Evolutionary conservation across 2,797 vertebrate species (phyloP).

Genomic region (Artibeus lituratus): DNA sequence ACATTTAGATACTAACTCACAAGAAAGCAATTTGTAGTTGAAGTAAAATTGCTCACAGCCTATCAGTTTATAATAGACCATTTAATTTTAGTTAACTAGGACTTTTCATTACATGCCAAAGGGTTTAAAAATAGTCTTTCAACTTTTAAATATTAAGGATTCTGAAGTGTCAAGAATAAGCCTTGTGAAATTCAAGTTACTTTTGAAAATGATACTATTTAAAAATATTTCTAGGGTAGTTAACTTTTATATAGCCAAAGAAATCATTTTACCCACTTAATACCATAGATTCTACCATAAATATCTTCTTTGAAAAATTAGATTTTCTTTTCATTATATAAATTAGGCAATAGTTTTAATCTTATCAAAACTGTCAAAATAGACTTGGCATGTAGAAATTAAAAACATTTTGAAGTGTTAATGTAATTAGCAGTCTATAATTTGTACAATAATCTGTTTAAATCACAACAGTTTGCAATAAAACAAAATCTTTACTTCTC

Average conservation of each 20-base stretch:
- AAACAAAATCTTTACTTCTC: not conserved
- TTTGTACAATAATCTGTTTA: not conserved
- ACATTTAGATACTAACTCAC: conserved; percentile 26
- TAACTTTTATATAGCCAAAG: not conserved
- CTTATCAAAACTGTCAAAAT: not conserved
- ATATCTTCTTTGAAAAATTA: not conserved
- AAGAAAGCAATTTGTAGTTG: conserved; percentile 38
- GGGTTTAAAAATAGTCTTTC: conserved; percentile 1
- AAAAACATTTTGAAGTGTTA: not conserved
- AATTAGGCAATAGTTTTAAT: not conserved
- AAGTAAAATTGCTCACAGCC: not conserved
- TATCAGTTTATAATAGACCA: not conserved
- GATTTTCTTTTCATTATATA: not conserved
- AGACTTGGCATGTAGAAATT: not conserved
- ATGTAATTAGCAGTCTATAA: not conserved
- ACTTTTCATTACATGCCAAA: not conserved
- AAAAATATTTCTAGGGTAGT: not conserved
- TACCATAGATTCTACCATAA: not conserved
- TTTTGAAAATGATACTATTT: not conserved
- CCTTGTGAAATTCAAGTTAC: not conserved
- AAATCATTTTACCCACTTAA: not conserved
- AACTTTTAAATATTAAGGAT: conserved; percentile 16
- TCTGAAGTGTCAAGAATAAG: not conserved
- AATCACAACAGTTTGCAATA: not conserved
- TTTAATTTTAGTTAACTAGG: conserved; percentile 49